Conservation (phyloP, 2,797 vertebrate genomes). For the Delichon dasypus region DNA sequence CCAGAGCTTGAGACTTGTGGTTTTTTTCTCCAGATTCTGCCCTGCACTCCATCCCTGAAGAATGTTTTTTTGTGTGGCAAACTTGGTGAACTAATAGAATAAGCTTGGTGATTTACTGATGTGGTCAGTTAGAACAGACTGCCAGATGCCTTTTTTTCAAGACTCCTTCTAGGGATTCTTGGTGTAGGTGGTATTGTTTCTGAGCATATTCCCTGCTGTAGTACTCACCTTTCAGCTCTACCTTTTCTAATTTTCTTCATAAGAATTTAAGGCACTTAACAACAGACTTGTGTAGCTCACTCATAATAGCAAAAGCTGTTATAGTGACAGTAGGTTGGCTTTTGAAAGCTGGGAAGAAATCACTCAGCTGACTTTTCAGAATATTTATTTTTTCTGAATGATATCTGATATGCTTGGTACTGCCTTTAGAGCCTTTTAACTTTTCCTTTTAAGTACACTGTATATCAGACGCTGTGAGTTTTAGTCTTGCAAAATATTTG, state of each 20-base stretch:
- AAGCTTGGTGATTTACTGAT: not conserved
- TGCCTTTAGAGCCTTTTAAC: not conserved
- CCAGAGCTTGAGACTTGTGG: not conserved
- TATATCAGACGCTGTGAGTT: not conserved
- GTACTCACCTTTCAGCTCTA: not conserved
- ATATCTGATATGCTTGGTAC: not conserved
- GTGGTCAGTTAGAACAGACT: not conserved
- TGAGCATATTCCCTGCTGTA: not conserved
- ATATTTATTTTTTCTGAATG: not conserved
- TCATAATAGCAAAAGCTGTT: not conserved
- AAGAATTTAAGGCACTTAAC: not conserved
- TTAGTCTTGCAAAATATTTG: conserved; percentile 16
- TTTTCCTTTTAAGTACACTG: not conserved
- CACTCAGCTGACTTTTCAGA: not conserved
- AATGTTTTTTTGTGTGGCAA: not conserved
- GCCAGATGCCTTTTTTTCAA: not conserved
- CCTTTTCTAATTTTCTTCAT: not conserved
- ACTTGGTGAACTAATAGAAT: not conserved
- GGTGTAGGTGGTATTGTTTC: not conserved
- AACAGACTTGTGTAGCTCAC: not conserved
- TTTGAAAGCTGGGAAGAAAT: not conserved
- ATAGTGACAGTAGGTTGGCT: not conserved
- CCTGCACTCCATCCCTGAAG: not conserved
- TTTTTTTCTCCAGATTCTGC: not conserved
- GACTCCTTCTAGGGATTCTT: not conserved